Evolutionary conservation across 2,888 invertebrate genomes (phyloP).

Genomic region (Synanthedon andrenaeformis): DNA sequence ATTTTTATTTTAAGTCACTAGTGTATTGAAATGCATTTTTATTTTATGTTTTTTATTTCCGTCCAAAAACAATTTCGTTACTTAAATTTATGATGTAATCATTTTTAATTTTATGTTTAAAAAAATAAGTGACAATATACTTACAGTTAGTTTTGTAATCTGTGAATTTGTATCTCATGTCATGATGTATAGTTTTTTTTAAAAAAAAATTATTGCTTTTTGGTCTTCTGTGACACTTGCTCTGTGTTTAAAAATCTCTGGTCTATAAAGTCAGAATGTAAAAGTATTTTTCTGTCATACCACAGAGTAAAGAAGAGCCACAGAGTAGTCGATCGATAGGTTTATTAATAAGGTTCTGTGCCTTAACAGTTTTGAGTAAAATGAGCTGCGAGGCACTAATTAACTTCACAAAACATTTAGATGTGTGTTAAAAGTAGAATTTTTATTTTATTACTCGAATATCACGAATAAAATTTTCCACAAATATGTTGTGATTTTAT

Average conservation of each 20-base stretch:
- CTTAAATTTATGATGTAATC: conserved; percentile 25
- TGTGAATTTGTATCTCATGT: background rate
- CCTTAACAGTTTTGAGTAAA: conserved; percentile 8
- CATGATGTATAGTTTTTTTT: background rate
- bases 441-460: conserved; percentile 55
- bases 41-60: conserved; percentile 36
- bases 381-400: conserved; percentile 7
- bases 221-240: background rate
- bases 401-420: conserved; percentile 5
- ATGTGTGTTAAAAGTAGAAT: conserved; percentile 40
- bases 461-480: conserved; percentile 63
- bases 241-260: too few relatives aligned
- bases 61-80: conserved; percentile 43
- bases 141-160: background rate
- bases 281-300: too few relatives aligned
- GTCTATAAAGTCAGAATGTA: too few relatives aligned
- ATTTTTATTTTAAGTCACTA: too few relatives aligned
- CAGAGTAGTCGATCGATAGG: background rate
- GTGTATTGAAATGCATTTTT: too few relatives aligned
- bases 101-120: conserved; percentile 10
- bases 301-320: background rate
- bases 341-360: conserved; percentile 9
- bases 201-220: background rate
- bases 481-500: conserved; percentile 15
- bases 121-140: background rate